A percentile compares a stretch with the other conserved stretches of the same genome.
phyloP scores from a whole-genome alignment of 2,113 vertebrate species.

The Mola mola region DNA sequence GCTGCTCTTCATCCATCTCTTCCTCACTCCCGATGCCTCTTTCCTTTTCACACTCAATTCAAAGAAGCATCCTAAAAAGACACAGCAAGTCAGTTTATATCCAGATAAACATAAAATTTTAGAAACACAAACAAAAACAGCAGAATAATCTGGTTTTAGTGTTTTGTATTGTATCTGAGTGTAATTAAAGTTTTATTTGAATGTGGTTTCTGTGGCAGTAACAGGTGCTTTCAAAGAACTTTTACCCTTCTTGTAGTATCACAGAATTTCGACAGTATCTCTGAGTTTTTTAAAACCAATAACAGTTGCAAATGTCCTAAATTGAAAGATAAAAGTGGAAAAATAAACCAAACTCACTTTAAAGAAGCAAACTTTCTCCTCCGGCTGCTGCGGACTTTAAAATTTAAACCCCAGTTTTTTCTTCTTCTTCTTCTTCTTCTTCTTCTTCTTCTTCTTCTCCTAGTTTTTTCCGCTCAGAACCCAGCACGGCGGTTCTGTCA shows the following conservation, averaged over 20 bases:
- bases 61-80: constrained; percentile 32
- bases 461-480: not conserved
- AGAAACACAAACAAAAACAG: too few species aligned
- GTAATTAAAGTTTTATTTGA: too few species aligned
- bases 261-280: too few species aligned
- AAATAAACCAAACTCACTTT: constrained; percentile 17
- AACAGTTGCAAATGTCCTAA: too few species aligned
- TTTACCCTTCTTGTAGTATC: too few species aligned
- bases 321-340: not conserved
- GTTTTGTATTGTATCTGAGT: too few species aligned
- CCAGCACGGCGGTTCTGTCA: not conserved
- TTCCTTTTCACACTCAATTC: not conserved
- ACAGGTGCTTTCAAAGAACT: too few species aligned
- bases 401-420: constrained; percentile 13
- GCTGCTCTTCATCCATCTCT: constrained; percentile 12
- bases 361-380: not conserved
- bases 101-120: too few species aligned
- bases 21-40: too few species aligned
- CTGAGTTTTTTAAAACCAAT: too few species aligned
- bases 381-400: constrained; percentile 13
- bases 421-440: not conserved
- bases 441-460: not conserved
- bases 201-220: too few species aligned
- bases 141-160: too few species aligned
- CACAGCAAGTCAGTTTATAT: not conserved